phyloP scores from a whole-genome alignment of 2,113 vertebrate species.

The Dunckerocampus dactyliophorus region DNA sequence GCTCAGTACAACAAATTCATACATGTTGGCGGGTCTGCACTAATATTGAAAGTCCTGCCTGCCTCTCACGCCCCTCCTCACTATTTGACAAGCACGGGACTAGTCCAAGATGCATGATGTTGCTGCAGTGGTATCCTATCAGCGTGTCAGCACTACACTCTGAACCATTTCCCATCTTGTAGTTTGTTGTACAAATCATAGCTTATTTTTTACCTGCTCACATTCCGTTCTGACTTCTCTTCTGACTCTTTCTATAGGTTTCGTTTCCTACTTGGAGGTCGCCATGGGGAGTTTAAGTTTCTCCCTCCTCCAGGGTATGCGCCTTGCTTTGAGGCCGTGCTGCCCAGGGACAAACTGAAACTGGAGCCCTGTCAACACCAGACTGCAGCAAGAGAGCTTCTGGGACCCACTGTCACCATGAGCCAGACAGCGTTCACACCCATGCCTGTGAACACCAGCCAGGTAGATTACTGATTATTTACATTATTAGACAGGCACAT shows the following conservation, averaged over 20 bases:
- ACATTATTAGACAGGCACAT: neutral
- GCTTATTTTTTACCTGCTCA: neutral
- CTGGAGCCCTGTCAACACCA: conserved; percentile 87
- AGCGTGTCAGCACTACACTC: no score
- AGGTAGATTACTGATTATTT: conserved; percentile 66
- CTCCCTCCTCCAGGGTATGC: conserved; percentile 92
- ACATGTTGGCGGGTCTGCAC: no score
- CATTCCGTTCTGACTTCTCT: neutral
- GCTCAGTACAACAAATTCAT: no score
- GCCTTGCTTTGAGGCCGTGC: conserved; percentile 89
- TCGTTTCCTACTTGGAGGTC: conserved; percentile 88
- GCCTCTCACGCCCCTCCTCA: no score
- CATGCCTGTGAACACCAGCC: conserved; percentile 88
- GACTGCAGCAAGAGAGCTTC: conserved; percentile 75
- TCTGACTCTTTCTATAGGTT: conserved; percentile 63
- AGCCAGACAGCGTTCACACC: conserved; percentile 94
- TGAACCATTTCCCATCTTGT: no score
- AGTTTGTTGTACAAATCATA: no score
- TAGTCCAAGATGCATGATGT: no score
- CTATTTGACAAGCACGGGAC: no score
- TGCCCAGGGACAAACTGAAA: conserved; percentile 89
- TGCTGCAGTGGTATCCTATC: no score
- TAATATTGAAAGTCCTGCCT: no score
- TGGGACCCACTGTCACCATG: conserved; percentile 85
- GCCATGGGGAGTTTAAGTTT: conserved; percentile 96